A percentile compares a stretch with the other conserved stretches of the same genome.
Evolutionary conservation across 53 echinoderm and acorn worm genomes (phyloP).

Genomic region (Arbacia lixula): DNA sequence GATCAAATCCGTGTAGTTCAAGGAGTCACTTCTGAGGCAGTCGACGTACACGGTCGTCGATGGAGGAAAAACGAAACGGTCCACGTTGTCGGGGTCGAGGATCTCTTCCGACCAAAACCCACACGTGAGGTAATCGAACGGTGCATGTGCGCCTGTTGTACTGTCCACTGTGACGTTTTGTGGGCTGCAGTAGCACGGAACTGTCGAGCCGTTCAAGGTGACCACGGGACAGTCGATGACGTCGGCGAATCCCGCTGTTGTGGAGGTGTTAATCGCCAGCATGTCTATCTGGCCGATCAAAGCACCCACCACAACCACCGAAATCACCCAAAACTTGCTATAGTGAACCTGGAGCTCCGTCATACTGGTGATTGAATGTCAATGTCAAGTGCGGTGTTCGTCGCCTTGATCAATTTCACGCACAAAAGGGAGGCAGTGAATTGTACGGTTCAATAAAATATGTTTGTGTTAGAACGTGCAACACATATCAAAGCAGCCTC

Average conservation of each 20-base stretch:
- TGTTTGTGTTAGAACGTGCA: too few species aligned
- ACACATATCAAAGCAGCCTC: too few species aligned
- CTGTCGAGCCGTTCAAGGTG: not conserved
- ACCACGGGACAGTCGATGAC: slow-evolving; percentile 21
- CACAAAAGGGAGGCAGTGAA: too few species aligned
- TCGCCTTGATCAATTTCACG: too few species aligned
- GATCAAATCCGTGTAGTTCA: slow-evolving; percentile 2
- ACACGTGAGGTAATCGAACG: slow-evolving; percentile 3
- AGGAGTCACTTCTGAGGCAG: not conserved
- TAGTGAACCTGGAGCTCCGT: too few species aligned
- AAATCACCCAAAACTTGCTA: too few species aligned
- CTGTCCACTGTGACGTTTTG: not conserved
- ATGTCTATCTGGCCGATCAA: too few species aligned
- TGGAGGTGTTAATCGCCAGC: not conserved
- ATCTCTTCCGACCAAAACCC: too few species aligned
- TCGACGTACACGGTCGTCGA: not conserved
- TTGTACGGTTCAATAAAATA: too few species aligned
- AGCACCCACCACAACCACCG: too few species aligned
- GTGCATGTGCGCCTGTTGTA: not conserved
- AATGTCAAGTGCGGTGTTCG: too few species aligned
- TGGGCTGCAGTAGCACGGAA: not conserved
- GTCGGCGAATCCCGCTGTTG: not conserved
- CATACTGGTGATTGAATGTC: too few species aligned
- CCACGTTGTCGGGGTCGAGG: not conserved
- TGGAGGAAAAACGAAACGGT: slow-evolving; percentile 2